These are phyloP conservation scores for Campylorhamphus procurvoides DNA, from an alignment of 2,113 vertebrate genomes.

Conservation along the genomic window DNA sequence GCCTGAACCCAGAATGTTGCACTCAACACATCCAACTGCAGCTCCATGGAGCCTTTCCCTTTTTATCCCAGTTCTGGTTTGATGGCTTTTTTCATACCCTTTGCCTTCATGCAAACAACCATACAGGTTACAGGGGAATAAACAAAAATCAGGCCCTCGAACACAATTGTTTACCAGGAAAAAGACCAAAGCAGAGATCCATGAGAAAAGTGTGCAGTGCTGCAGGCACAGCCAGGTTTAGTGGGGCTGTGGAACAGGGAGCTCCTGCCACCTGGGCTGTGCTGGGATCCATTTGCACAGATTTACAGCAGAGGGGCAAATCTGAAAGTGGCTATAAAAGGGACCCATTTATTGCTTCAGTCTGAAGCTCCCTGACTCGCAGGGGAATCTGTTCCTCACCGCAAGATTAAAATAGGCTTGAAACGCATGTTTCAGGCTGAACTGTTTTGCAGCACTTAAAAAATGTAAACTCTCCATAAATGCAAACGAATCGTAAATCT, in stretches of 20 bases:
- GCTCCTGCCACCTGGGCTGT: background rate
- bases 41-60: background rate
- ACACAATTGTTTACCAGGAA: background rate
- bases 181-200: background rate
- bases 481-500: background rate
- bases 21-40: background rate
- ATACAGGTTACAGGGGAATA: fast-evolving
- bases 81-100: background rate
- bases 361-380: background rate
- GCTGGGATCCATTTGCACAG: no score
- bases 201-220: fast-evolving
- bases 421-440: background rate
- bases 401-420: background rate
- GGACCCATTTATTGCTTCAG: background rate
- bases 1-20: background rate
- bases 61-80: background rate
- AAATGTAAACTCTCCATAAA: background rate
- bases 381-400: background rate
- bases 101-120: background rate
- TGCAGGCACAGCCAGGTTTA: background rate
- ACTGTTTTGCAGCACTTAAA: background rate
- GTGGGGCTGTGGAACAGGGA: fast-evolving
- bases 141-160: background rate
- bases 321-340: background rate
- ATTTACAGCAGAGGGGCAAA: no score